These are phyloP conservation scores for Celastrina argiolus DNA, from an alignment of 2,888 invertebrate genomes.

Conservation along the genomic window DNA sequence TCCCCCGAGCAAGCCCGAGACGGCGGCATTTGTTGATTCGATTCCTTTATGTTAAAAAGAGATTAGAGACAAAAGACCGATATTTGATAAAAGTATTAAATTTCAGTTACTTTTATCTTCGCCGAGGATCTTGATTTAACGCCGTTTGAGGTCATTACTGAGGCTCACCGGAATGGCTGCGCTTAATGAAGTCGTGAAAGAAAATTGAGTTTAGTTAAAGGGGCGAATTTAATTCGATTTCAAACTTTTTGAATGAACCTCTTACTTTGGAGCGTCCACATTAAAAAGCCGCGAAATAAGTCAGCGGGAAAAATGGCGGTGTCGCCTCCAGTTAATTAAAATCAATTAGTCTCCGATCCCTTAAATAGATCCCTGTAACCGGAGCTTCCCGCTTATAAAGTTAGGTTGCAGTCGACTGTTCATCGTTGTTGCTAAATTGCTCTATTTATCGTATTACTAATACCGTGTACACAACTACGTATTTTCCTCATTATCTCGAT, in stretches of 20 bases:
- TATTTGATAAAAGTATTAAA: slow-evolving; percentile 68
- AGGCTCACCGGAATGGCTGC: slow-evolving; percentile 72
- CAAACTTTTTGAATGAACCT: slow-evolving; percentile 73
- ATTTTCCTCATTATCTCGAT: neutral
- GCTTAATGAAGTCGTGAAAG: slow-evolving; percentile 76
- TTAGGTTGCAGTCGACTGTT: neutral
- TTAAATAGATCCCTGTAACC: slow-evolving; percentile 43
- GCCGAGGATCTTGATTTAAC: slow-evolving; percentile 74
- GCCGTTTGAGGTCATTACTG: slow-evolving; percentile 74
- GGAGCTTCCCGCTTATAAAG: neutral
- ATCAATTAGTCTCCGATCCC: slow-evolving; percentile 63
- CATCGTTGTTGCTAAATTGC: neutral
- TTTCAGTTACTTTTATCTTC: slow-evolving; percentile 69
- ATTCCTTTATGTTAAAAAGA: slow-evolving; percentile 36
- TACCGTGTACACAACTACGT: neutral
- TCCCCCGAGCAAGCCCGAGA: neutral
- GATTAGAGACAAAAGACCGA: slow-evolving; percentile 51
- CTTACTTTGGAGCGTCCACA: slow-evolving; percentile 59
- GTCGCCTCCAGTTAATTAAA: slow-evolving; percentile 67
- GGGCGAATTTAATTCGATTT: slow-evolving; percentile 76
- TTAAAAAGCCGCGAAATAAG: slow-evolving; percentile 61
- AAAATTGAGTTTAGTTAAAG: slow-evolving; percentile 76
- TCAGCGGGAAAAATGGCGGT: slow-evolving; percentile 62
- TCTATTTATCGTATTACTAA: neutral
- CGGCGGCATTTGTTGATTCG: slow-evolving; percentile 7